Conservation (phyloP, 2,113 vertebrate genomes). For the Pithys albifrons region DNA sequence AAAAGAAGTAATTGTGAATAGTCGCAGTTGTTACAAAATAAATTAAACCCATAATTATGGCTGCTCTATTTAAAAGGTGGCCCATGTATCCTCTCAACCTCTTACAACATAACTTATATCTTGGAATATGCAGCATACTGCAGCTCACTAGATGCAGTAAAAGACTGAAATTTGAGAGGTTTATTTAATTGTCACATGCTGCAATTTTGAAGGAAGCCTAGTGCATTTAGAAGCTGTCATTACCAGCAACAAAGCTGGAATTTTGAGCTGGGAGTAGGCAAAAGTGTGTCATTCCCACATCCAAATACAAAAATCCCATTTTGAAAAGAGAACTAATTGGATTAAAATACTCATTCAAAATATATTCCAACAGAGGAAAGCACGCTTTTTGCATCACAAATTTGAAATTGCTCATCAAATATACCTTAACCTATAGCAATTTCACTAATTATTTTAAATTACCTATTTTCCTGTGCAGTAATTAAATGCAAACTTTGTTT, state of each 20-base stretch:
- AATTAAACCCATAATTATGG: not conserved
- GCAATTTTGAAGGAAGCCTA: not conserved
- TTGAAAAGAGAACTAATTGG: not conserved
- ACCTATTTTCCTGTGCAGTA: not conserved
- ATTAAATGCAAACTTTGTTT: not conserved
- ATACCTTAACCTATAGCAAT: not conserved
- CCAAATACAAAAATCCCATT: not conserved
- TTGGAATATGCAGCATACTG: not conserved
- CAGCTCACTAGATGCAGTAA: not conserved
- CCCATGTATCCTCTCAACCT: not conserved
- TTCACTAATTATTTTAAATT: not conserved
- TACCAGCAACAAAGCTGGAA: not conserved
- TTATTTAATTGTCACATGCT: not conserved
- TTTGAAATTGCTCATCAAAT: not conserved
- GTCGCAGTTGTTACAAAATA: conserved; percentile 14
- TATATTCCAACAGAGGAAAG: not conserved
- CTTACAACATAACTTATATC: not conserved
- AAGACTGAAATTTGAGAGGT: not conserved
- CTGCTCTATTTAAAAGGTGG: not conserved
- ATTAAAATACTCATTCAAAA: not conserved
- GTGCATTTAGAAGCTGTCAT: not conserved
- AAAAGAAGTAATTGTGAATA: not conserved
- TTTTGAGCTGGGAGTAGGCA: not conserved
- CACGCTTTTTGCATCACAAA: not conserved
- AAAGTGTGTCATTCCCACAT: not conserved